phyloP scores from a whole-genome alignment of 1,140 invertebrate species.

The Eufriesea mexicana region DNA sequence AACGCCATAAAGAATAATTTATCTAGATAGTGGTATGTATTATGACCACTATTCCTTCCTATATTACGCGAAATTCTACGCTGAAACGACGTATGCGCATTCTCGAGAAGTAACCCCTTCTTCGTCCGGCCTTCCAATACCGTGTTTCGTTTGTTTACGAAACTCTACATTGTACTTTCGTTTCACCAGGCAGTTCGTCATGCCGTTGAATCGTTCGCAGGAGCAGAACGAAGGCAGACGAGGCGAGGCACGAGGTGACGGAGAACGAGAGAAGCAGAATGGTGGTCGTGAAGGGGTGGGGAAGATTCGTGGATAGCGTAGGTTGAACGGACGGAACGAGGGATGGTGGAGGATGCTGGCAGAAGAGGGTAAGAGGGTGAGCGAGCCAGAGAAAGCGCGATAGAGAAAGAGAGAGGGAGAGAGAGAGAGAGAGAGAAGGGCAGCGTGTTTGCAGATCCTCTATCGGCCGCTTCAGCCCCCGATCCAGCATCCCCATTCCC shows the following conservation, averaged over 20 bases:
- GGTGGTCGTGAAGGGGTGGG: constrained; percentile 46
- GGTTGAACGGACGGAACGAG: constrained; percentile 34
- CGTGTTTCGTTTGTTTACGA: constrained; percentile 68
- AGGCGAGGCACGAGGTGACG: constrained; percentile 68
- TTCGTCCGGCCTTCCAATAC: constrained; percentile 59
- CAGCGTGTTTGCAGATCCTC: constrained; percentile 82
- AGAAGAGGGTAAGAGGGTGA: constrained; percentile 18
- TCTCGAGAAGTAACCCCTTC: not conserved
- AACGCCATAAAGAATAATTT: too few relatives aligned
- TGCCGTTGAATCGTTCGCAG: constrained; percentile 71
- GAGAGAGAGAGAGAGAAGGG: constrained; percentile 61
- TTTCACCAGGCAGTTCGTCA: constrained; percentile 78
- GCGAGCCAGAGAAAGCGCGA: not conserved
- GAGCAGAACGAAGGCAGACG: constrained; percentile 54
- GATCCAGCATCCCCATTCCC: constrained; percentile 64
- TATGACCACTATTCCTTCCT: too few relatives aligned
- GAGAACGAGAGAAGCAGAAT: constrained; percentile 69
- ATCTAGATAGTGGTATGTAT: too few relatives aligned
- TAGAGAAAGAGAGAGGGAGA: constrained; percentile 6
- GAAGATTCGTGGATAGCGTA: constrained; percentile 52
- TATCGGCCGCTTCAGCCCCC: constrained; percentile 79
- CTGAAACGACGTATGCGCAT: too few relatives aligned
- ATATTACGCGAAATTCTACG: not conserved
- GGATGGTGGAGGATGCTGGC: constrained; percentile 29
- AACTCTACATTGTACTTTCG: constrained; percentile 74